phyloP scores from a whole-genome alignment of 2,888 invertebrate genomes.

The Gymnocheta viridis region DNA sequence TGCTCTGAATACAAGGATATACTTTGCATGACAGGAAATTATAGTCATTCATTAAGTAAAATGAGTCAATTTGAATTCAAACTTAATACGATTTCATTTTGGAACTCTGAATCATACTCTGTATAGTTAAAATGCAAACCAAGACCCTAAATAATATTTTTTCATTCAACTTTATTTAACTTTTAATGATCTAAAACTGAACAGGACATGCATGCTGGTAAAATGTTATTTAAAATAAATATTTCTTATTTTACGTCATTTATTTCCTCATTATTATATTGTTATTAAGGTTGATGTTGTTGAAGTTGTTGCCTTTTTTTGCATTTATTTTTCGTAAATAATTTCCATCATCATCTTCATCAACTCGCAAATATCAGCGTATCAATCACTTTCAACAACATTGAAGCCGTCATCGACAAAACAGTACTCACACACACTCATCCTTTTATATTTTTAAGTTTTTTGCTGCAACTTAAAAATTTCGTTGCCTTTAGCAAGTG shows the following conservation, averaged over 20 bases:
- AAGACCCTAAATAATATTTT: not conserved
- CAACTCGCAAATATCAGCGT: constrained; percentile 68
- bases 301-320: constrained; percentile 13
- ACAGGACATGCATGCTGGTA: not conserved
- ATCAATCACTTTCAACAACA: constrained; percentile 69
- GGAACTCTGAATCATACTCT: too few relatives aligned
- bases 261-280: constrained; percentile 67
- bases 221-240: constrained; percentile 65
- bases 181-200: constrained; percentile 15
- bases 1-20: too few relatives aligned
- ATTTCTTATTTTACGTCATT: constrained; percentile 66
- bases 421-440: constrained; percentile 5
- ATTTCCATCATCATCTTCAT: constrained; percentile 67
- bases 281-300: constrained; percentile 38
- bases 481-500: constrained; percentile 64
- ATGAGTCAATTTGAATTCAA: too few relatives aligned
- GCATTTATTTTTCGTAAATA: constrained; percentile 41
- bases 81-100: too few relatives aligned
- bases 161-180: not conserved
- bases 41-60: too few relatives aligned
- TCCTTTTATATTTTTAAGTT: not conserved
- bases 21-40: too few relatives aligned
- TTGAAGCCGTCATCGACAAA: constrained; percentile 66
- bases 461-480: constrained; percentile 9
- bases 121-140: too few relatives aligned